phyloP scores from a whole-genome alignment of 2,888 invertebrate species.

The Torymus aiolomorphi region DNA sequence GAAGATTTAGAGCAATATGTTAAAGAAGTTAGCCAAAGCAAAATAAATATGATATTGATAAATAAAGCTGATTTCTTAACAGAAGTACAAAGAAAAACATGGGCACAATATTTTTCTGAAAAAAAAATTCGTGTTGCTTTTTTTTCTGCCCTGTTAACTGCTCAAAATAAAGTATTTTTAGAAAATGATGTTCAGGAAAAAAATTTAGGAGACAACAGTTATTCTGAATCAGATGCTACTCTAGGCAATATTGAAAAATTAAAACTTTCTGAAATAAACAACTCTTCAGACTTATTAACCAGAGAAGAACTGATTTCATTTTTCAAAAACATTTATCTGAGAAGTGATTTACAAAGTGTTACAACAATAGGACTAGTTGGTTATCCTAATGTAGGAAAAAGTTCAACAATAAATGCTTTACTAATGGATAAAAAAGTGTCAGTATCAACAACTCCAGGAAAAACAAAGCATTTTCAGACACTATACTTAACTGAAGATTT shows the following conservation, averaged over 20 bases:
- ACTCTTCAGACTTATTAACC: constrained; percentile 80
- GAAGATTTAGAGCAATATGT: constrained; percentile 93
- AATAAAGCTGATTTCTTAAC: constrained; percentile 97
- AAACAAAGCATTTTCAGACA: constrained; percentile 98
- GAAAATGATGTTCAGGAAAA: constrained; percentile 55
- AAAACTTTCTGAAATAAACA: constrained; percentile 75
- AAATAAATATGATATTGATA: constrained; percentile 89
- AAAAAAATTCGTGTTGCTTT: constrained; percentile 87
- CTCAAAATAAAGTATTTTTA: constrained; percentile 75
- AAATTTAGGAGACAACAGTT: constrained; percentile 61
- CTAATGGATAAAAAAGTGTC: constrained; percentile 91
- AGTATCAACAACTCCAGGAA: constrained; percentile 98
- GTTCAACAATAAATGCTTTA: constrained; percentile 97
- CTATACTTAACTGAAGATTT: constrained; percentile 87
- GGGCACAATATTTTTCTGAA: constrained; percentile 90
- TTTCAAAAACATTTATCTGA: constrained; percentile 80
- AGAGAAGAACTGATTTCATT: constrained; percentile 84
- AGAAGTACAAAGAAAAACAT: constrained; percentile 85
- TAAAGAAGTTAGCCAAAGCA: constrained; percentile 83
- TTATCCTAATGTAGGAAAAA: constrained; percentile 99
- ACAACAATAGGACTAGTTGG: constrained; percentile 96
- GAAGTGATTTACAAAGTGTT: constrained; percentile 76
- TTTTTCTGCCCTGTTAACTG: constrained; percentile 87
- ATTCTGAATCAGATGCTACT: constrained; percentile 53
- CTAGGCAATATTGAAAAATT: constrained; percentile 48